Evolutionary conservation across 2,888 invertebrate genomes (phyloP).

Genomic region (Drosophila fulvimacula): DNA sequence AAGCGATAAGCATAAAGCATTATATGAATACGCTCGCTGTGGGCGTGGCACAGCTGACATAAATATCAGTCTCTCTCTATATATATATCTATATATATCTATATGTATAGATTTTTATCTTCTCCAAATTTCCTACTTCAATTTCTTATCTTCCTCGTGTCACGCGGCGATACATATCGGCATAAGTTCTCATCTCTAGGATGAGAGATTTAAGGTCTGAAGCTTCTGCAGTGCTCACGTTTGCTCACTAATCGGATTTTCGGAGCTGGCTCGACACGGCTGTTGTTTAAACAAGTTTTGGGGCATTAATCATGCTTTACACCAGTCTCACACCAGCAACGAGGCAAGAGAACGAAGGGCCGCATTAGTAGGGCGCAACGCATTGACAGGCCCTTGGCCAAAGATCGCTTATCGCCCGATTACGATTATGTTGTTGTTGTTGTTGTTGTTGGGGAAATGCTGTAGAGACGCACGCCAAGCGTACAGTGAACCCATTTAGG

Average conservation of each 20-base stretch:
- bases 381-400: conserved; percentile 68
- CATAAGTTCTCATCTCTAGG: background rate
- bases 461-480: conserved; percentile 24
- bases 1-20: no score
- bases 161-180: background rate
- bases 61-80: no score
- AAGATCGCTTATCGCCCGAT: conserved; percentile 75
- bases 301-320: conserved; percentile 80
- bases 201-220: conserved; percentile 19
- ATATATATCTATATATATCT: no score
- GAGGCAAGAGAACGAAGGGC: conserved; percentile 26
- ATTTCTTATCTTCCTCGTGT: background rate
- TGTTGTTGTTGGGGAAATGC: conserved; percentile 45
- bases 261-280: conserved; percentile 71
- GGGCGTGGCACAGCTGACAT: no score
- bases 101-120: no score
- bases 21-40: no score
- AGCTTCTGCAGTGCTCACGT: conserved; percentile 64
- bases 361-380: conserved; percentile 74
- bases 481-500: conserved; percentile 64
- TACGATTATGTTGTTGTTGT: conserved; percentile 63
- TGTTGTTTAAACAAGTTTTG: conserved; percentile 78
- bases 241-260: conserved; percentile 74
- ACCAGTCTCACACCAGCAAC: conserved; percentile 44
- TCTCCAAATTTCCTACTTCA: background rate